Evolutionary conservation across 53 echinoderm and acorn worm genomes (phyloP), one percentile per base, ranked within the genome.

Genomic region (Hippasteria phrygiana): DNA sequence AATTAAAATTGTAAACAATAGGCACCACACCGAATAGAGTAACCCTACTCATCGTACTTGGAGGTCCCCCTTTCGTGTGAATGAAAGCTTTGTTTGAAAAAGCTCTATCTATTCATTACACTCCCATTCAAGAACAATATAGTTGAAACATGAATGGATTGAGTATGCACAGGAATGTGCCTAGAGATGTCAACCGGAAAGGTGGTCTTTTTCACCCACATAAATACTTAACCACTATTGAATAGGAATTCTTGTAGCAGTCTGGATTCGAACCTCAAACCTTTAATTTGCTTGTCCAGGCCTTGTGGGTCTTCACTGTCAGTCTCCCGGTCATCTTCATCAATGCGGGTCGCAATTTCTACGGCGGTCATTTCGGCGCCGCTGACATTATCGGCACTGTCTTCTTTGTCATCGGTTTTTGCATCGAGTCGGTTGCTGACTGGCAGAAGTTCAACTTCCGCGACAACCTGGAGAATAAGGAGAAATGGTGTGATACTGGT

Each of bases 301-400:
- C 96, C 16, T 17, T 92, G 20, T 96, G 96, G 96, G 96, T 94
- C 14, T 94, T 90, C 88, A 90, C 94, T 0, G 96, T 96, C 13
- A 96, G 96, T 85, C 91, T 96, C 8, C 90, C 96, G 13, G 88
- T 96, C n/a, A 94, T 96, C 42, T 94, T 94, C 74, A 92, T 94
- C 66, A 96, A 96, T 59, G 90, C 94, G 35, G 59, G 13, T 27
- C 62, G 54, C 13, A 43, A 94, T 43, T 26, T 79, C 29, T 62
- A 71, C 4, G 88, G 78, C 38, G 79, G 36, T 14, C 10, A 36
- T 12, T 96, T 96, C 74, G 92, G 85, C 20, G 73, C 89, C 40
- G 39, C 75, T 32, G 94, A 94, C 43, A 92, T 92, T 34, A 80
- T 96, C 17, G 96, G 96, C 24, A 88, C 88, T 0, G 29, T 94